Conservation (phyloP, 2,888 invertebrate species). For the Salticus scenicus region DNA sequence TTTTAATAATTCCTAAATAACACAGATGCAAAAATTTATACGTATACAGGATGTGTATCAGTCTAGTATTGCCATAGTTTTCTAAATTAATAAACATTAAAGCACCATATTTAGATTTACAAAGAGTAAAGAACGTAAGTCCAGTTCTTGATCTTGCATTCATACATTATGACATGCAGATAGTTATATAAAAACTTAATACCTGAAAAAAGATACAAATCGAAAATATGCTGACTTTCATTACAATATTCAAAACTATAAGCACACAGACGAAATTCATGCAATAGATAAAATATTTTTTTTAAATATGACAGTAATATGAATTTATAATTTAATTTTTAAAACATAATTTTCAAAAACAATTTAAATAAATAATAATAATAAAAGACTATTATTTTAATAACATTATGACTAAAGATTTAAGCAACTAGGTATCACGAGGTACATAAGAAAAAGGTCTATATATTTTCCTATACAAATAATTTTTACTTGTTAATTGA, state of each 20-base stretch:
- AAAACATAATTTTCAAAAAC: too few relatives aligned
- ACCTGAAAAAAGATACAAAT: too few relatives aligned
- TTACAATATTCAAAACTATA: neutral
- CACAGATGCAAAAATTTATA: slow-evolving; percentile 34
- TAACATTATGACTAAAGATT: too few relatives aligned
- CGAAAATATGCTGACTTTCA: neutral
- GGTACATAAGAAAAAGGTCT: neutral
- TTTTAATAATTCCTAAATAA: slow-evolving; percentile 22
- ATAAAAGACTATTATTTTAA: too few relatives aligned
- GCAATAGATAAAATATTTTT: neutral
- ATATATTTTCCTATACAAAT: neutral
- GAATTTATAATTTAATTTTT: too few relatives aligned
- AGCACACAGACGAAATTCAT: neutral
- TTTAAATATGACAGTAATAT: too few relatives aligned
- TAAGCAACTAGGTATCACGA: too few relatives aligned
- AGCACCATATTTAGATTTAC: slow-evolving; percentile 51
- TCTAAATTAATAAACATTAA: slow-evolving; percentile 47
- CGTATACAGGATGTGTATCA: slow-evolving; percentile 30
- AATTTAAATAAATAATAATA: too few relatives aligned
- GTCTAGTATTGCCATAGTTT: slow-evolving; percentile 42
- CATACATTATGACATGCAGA: neutral
- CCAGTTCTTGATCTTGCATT: neutral
- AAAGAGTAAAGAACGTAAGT: neutral
- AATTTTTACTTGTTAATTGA: neutral
- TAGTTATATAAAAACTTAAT: too few relatives aligned